Base-by-base conservation (phyloP, 2,113 vertebrate species). In the Garra rufa region DNA sequence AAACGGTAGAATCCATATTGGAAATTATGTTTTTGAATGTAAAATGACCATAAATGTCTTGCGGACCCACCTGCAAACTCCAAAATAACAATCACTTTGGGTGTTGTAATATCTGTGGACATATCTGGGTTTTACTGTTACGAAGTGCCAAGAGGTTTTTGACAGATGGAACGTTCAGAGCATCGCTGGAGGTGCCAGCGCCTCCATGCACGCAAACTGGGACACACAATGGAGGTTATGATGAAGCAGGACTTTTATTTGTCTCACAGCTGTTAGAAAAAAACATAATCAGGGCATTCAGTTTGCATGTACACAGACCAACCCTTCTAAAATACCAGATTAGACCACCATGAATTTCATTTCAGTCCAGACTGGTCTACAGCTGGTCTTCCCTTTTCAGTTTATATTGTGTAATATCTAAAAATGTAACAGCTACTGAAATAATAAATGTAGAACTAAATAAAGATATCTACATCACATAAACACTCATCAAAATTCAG, bases 81-180 rank as follows among this genome's bases (percentile, higher is more conserved):
- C 43, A n/a, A 30, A 34, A 67, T 67, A 34, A 46, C 41, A 48
- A 44, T 79, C 24, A 65, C 15, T 30, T 24, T 46, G 6, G 14
- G 15, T 61, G 21, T 11, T 13, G 28, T 55, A 48, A 50, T 17
- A 77, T 24, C 50, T 24, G 30, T 8, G 10, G 21, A 77, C 38
- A 61, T 34, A 43, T 78, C 13, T 61, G 38, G 3, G 14, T 63
- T 59, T 21, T 77, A 69, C 34, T 57, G 10, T 38, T 21, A 74
- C 52, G n/a, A 34, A 11, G 43, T 77, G 75, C 50, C 11, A 57
- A 50, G 24, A 43, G 8, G n/a, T 75, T 76, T 76, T 76, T 55
- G 74, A 34, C 28, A 76, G 30, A 55, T 19, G 26, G 46, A 52
- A 9, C 14, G n/a, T 78, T 55, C 75, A 43, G n/a, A 41, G 30